A percentile compares a stretch with the other conserved stretches of the same genome.
phyloP scores from a whole-genome alignment of 2,888 invertebrate genomes.

The Brassicogethes aeneus region DNA sequence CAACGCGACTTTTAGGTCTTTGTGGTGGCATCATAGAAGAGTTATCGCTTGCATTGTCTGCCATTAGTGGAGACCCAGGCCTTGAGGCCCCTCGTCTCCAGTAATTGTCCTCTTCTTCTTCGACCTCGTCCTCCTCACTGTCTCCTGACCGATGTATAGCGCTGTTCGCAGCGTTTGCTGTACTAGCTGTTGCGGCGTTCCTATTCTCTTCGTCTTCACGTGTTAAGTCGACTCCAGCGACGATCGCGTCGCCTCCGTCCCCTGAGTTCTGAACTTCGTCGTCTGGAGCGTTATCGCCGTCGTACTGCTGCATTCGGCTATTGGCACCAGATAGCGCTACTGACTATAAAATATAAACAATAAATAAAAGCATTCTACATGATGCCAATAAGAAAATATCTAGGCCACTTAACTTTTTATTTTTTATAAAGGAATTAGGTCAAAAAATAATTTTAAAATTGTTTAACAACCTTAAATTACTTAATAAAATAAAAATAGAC shows the following conservation, averaged over 20 bases:
- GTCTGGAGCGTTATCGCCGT: conserved; percentile 31
- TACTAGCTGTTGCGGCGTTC: conserved; percentile 23
- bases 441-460: too few species aligned
- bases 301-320: conserved; percentile 40
- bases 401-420: too few species aligned
- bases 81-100: conserved; percentile 46
- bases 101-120: conserved; percentile 34
- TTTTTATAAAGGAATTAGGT: too few species aligned
- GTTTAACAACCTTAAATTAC: too few species aligned
- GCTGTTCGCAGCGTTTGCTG: conserved; percentile 25
- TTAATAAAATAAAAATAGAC: too few species aligned
- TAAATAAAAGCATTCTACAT: too few species aligned
- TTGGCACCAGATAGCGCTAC: conserved; percentile 38
- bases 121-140: conserved; percentile 34
- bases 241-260: conserved; percentile 38
- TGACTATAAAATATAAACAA: too few species aligned
- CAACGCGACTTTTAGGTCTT: conserved; percentile 44
- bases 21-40: conserved; percentile 49
- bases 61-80: conserved; percentile 41
- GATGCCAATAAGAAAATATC: too few species aligned
- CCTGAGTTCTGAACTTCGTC: conserved; percentile 27
- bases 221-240: too few species aligned
- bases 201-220: conserved; percentile 9
- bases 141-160: too few species aligned
- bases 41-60: conserved; percentile 52